phyloP scores from a whole-genome alignment of 2,113 vertebrate species.

The Apteryx owenii region DNA sequence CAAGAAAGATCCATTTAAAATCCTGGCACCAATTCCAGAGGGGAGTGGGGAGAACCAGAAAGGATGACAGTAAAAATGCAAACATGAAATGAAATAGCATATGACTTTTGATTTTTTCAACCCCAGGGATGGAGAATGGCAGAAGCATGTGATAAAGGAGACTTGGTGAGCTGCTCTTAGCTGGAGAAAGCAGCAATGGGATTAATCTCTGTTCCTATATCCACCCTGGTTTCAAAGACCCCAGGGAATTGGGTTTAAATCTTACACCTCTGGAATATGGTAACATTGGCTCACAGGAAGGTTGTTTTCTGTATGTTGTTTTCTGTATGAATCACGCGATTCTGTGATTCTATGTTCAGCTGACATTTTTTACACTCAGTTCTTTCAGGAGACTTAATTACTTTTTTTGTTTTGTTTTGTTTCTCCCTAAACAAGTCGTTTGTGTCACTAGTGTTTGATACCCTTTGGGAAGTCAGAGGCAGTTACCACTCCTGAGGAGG shows the following conservation, averaged over 20 bases:
- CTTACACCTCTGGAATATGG: fast-evolving
- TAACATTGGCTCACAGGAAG: fast-evolving
- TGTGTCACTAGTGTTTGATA: not conserved
- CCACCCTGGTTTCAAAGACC: not conserved
- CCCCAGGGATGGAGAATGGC: not conserved
- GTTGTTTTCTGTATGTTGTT: not conserved
- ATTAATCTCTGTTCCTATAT: not conserved
- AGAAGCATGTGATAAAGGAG: not conserved
- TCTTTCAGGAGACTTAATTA: not conserved
- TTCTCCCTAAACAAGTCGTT: no score
- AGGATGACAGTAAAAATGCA: not conserved
- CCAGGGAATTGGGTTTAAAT: no score
- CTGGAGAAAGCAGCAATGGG: not conserved
- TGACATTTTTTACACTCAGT: not conserved
- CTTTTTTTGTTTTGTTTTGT: no score
- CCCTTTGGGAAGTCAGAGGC: not conserved
- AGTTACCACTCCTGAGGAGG: not conserved
- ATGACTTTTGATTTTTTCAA: not conserved
- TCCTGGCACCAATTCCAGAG: not conserved
- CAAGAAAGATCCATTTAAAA: not conserved
- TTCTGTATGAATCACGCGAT: no score
- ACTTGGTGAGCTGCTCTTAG: not conserved
- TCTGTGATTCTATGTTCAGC: not conserved
- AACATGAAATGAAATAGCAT: not conserved
- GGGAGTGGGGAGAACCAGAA: not conserved